Evolutionary conservation across 2,888 invertebrate genomes (phyloP).

Genomic region (Drosophila robusta): DNA sequence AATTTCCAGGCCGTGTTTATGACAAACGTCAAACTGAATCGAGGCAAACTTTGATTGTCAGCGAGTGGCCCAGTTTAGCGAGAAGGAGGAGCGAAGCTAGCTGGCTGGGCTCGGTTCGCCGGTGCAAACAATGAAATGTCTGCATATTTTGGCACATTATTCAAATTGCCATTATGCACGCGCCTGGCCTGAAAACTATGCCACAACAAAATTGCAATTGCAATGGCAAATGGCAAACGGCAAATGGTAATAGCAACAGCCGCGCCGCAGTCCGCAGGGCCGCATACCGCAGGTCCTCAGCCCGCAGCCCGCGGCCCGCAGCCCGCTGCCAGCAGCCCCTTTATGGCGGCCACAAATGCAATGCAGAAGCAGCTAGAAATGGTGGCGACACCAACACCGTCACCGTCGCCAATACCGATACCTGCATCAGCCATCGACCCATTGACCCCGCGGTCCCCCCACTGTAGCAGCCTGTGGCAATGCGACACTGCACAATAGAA

Average conservation of each 20-base stretch:
- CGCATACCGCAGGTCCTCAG: slow-evolving; percentile 21
- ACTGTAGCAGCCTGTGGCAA: slow-evolving; percentile 40
- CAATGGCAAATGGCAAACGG: slow-evolving; percentile 24
- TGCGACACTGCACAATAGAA: slow-evolving; percentile 58
- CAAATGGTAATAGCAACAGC: slow-evolving; percentile 38
- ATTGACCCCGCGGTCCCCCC: neutral
- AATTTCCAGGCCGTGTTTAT: slow-evolving; percentile 44
- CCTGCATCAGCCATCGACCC: slow-evolving; percentile 29
- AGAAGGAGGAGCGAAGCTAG: neutral
- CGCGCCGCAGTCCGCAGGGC: slow-evolving; percentile 18
- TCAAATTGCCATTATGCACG: slow-evolving; percentile 80
- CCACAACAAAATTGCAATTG: slow-evolving; percentile 57
- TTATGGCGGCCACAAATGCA: slow-evolving; percentile 72
- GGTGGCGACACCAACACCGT: neutral
- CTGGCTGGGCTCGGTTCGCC: neutral
- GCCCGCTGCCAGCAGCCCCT: slow-evolving; percentile 2
- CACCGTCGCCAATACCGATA: slow-evolving; percentile 16
- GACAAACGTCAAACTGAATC: slow-evolving; percentile 42
- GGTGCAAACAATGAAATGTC: slow-evolving; percentile 69
- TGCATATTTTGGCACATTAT: slow-evolving; percentile 79
- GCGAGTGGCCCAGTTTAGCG: slow-evolving; percentile 24
- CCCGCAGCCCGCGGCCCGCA: slow-evolving; percentile 5
- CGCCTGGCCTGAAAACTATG: slow-evolving; percentile 57
- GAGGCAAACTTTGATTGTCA: slow-evolving; percentile 47
- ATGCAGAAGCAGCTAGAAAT: slow-evolving; percentile 48